Evolutionary conservation across 1,140 invertebrate species (phyloP), one percentile per base, ranked within the genome.

Genomic region (Temnothorax nylanderi): DNA sequence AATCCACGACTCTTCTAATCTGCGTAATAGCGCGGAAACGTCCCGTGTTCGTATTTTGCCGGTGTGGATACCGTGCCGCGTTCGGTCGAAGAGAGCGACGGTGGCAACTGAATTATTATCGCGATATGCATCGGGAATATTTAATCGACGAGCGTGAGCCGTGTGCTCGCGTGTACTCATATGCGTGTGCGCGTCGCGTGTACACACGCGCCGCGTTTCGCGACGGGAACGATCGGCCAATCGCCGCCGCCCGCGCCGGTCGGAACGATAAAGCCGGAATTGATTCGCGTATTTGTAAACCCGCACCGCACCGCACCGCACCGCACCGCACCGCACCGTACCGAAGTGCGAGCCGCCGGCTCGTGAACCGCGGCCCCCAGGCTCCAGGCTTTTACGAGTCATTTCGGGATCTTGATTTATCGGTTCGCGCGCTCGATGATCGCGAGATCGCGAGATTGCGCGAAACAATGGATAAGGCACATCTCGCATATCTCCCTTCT

Each of bases 201-300:
- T 75, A 64, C 67, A 37, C 80, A 47, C 56, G 74, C 41, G 26
- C 18, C 56, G 74, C 41, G 26, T 26, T 41, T 44, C 41, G 74
- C 76, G 58, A 18, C 54, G 58, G 4, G 64, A 60, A 81, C 49
- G 37, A 3, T 58, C 86, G 81, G 58, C 88, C 89, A 86, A 85
- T 90, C 88, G 58, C 49, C 71, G 44, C 51, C 62, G 81, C 21
- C 26, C 37, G 37, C 37, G 37, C 37, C 64, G 44, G 58, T 58
- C 85, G 60, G 58, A 32, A 86, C 87, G 84, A 91, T 90, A 90
- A 90, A 91, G 87, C 81, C 64, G 65, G 62, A 92, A 91, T 92
- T 92, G 91, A 91, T 92, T 85, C 88, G 80, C 65, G 89, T 91
- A 90, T 91, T 91, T 92, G 90, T 91, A 89, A 90, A 91, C 71